Conservation (phyloP, 2,888 invertebrate genomes). For the Caenorhabditis virilis region DNA sequence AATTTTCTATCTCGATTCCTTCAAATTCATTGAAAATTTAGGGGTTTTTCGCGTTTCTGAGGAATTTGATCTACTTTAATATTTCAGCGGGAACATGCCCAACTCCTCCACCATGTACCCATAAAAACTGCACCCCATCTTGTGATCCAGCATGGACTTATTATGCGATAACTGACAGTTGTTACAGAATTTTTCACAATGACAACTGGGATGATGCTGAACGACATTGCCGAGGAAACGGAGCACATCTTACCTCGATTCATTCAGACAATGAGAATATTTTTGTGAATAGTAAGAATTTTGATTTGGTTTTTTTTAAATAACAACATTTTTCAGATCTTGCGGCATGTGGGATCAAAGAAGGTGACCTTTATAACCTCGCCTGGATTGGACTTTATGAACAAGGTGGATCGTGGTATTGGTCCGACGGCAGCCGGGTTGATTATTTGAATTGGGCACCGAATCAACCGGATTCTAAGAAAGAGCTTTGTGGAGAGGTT, state of each 20-base stretch:
- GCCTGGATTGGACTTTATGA: conserved; percentile 39
- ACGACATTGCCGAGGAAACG: conserved; percentile 20
- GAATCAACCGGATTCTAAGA: conserved; percentile 35
- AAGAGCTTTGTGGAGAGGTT: conserved; percentile 34
- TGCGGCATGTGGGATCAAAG: conserved; percentile 32
- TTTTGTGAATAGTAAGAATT: conserved; percentile 27
- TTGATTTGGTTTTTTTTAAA: neutral
- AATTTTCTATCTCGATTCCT: too few species aligned
- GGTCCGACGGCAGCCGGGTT: conserved; percentile 30
- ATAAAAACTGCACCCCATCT: conserved; percentile 25
- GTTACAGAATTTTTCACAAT: conserved; percentile 27
- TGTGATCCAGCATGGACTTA: conserved; percentile 41
- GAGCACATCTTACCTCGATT: conserved; percentile 25
- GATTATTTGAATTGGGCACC: conserved; percentile 43
- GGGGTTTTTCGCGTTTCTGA: too few species aligned
- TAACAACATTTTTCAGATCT: conserved; percentile 18
- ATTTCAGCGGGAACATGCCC: conserved; percentile 30
- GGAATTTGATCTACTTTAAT: too few species aligned
- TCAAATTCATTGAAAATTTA: too few species aligned
- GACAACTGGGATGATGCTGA: conserved; percentile 37
- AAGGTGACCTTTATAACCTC: conserved; percentile 29
- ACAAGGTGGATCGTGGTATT: conserved; percentile 26
- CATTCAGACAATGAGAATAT: conserved; percentile 33
- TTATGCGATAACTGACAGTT: conserved; percentile 27
- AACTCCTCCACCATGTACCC: conserved; percentile 28